A percentile compares a stretch with the other conserved stretches of the same genome.
phyloP scores from a whole-genome alignment of 1,140 invertebrate genomes.

The Paraescarpia echinospica region DNA sequence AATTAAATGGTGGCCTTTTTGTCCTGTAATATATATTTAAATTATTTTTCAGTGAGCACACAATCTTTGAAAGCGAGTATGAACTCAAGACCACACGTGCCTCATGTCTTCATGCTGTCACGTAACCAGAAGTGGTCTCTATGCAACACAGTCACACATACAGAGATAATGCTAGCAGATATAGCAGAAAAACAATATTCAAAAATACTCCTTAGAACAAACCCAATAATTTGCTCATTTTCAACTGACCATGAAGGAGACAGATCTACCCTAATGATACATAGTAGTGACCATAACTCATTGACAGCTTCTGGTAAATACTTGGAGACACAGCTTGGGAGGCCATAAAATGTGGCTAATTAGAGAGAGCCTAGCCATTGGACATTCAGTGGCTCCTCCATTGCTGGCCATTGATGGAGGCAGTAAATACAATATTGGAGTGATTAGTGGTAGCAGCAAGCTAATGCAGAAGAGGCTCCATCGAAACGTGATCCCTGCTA shows the following conservation, averaged over 20 bases:
- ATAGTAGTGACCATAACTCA: neutral
- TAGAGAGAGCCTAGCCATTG: neutral
- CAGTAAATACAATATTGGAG: neutral
- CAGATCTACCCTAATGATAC: neutral
- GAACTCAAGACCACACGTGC: too few relatives aligned
- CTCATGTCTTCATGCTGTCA: neutral
- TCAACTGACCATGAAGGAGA: neutral
- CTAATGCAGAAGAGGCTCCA: neutral
- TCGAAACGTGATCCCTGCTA: neutral
- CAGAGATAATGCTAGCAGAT: too few relatives aligned
- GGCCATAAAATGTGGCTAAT: neutral
- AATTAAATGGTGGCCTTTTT: too few relatives aligned
- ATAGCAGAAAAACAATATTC: neutral
- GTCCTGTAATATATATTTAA: too few relatives aligned
- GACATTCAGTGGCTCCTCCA: neutral
- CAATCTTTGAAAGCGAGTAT: too few relatives aligned
- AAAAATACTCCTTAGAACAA: neutral
- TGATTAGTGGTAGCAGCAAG: too few relatives aligned
- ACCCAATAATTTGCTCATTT: neutral
- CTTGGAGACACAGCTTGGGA: neutral
- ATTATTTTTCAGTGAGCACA: too few relatives aligned
- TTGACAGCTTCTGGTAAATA: neutral
- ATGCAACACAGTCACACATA: too few relatives aligned
- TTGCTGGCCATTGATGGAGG: neutral
- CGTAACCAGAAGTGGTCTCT: too few relatives aligned